These are phyloP conservation scores for Hirundichthys speculiger DNA, from an alignment of 2,113 vertebrate genomes.

Conservation along the genomic window DNA sequence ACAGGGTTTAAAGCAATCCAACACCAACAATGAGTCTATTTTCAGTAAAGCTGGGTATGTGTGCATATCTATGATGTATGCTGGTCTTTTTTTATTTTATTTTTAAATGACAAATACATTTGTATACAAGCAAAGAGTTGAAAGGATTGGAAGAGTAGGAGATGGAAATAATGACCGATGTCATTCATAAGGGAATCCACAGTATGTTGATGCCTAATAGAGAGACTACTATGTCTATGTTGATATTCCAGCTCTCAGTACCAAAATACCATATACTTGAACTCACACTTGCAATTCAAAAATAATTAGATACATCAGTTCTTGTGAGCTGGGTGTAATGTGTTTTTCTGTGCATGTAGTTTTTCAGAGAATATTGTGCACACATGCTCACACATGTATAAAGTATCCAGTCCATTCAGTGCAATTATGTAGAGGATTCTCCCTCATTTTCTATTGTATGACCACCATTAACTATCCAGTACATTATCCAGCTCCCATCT, in stretches of 20 bases:
- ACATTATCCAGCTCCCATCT: slow-evolving; percentile 69
- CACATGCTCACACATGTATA: slow-evolving; percentile 28
- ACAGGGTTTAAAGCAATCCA: slow-evolving; percentile 68
- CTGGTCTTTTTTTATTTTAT: slow-evolving; percentile 35
- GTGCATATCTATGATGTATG: slow-evolving; percentile 15
- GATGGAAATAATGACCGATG: background rate
- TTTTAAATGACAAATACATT: slow-evolving; percentile 51
- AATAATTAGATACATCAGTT: background rate
- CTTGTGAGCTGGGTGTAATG: background rate
- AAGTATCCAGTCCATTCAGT: slow-evolving; percentile 49
- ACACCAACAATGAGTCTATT: slow-evolving; percentile 63
- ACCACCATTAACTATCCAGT: slow-evolving; percentile 64
- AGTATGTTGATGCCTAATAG: background rate
- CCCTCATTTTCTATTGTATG: slow-evolving; percentile 61
- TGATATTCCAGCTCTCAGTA: slow-evolving; percentile 4
- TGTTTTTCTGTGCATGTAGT: slow-evolving; percentile 13
- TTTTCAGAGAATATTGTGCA: slow-evolving; percentile 17
- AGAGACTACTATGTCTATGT: slow-evolving; percentile 4
- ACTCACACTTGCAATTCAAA: background rate
- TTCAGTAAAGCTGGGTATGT: slow-evolving; percentile 34
- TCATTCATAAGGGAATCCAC: slow-evolving; percentile 12
- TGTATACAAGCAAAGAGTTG: slow-evolving; percentile 50
- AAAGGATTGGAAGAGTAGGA: slow-evolving; percentile 19
- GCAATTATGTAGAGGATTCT: slow-evolving; percentile 69
- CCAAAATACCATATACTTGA: slow-evolving; percentile 5